Conservation (phyloP, 1,140 invertebrate species). For the Sycophila sp. region DNA sequence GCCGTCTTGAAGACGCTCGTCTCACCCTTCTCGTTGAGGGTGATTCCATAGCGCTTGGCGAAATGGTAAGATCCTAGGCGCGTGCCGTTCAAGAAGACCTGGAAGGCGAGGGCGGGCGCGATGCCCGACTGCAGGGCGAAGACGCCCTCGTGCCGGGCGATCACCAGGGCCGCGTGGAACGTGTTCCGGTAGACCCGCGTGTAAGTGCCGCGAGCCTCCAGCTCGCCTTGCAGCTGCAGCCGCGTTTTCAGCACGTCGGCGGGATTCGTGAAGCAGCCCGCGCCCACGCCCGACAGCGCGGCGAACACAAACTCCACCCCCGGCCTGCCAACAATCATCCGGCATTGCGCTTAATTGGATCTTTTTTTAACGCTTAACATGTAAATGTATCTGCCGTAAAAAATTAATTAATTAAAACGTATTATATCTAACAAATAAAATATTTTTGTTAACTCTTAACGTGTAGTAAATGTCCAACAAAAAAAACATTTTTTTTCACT, state of each 20-base stretch:
- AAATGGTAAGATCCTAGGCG: slow-evolving; percentile 81
- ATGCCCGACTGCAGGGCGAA: slow-evolving; percentile 88
- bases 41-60: slow-evolving; percentile 77
- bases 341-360: no score
- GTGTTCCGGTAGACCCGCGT: slow-evolving; percentile 73
- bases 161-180: slow-evolving; percentile 74
- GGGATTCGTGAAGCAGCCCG: slow-evolving; percentile 77
- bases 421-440: no score
- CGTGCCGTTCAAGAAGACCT: slow-evolving; percentile 76
- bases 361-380: no score
- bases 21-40: slow-evolving; percentile 75
- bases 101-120: slow-evolving; percentile 80
- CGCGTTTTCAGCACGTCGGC: slow-evolving; percentile 91
- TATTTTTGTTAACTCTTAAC: no score
- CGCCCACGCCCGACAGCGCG: slow-evolving; percentile 72
- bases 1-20: slow-evolving; percentile 75
- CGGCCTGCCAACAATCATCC: slow-evolving; percentile 39
- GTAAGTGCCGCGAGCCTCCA: slow-evolving; percentile 76
- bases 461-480: no score
- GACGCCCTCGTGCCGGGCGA: slow-evolving; percentile 74
- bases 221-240: slow-evolving; percentile 89
- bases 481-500: no score
- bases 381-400: neutral
- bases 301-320: slow-evolving; percentile 72
- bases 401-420: no score